Base-by-base conservation (phyloP, 2,888 invertebrate genomes). In the Agrotis exclamationis region DNA sequence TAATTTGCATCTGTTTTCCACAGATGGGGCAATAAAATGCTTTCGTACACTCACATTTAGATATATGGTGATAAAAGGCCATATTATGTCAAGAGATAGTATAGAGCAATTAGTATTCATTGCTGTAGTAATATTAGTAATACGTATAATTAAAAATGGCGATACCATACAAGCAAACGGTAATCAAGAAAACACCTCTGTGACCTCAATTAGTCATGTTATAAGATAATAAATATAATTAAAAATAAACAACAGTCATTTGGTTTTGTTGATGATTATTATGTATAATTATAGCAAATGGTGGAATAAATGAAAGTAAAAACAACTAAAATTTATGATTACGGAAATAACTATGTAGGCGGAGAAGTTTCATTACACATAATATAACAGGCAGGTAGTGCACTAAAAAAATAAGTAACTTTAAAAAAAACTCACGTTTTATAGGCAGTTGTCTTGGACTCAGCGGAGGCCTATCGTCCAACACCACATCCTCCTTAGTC, bases 371-470 rank as follows among this genome's bases (percentile, higher is more conserved):
- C 4, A 39, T 24, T 7, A 54, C 48, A 48, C 65, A 58, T 9
- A 68, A 28, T 1, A 67, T 9, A 13, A 69, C 18, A 22, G 57
- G 57, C 4, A 58, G 0, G 20, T 28, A 48, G 7, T 51, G 39
- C 24, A 47, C 0, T 0, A 68, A 68, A 57, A 76, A 66, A 54
- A 48, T 16, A 53, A 70, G 50, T 50, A 60, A 76, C 39, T 64
- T 67, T 63, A 67, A 70, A 64, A 76, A 59, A 60, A 76, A 93
- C 96, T 95, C 89, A 96, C 96, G 90, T 93, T 95, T 96, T 2
- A 86, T 88, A 4, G 90, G 83, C 39, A 92, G 66, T 73, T 93
- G 93, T 79, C 95, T 89, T 0, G 96, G 96, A 67, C 96, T 96
- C 22, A 95, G 78, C 0, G 96, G 96, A 9, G 95, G 94, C 48